These are phyloP conservation scores for Pteropus rufus DNA, from an alignment of 2,797 vertebrate species.

Conservation along the genomic window DNA sequence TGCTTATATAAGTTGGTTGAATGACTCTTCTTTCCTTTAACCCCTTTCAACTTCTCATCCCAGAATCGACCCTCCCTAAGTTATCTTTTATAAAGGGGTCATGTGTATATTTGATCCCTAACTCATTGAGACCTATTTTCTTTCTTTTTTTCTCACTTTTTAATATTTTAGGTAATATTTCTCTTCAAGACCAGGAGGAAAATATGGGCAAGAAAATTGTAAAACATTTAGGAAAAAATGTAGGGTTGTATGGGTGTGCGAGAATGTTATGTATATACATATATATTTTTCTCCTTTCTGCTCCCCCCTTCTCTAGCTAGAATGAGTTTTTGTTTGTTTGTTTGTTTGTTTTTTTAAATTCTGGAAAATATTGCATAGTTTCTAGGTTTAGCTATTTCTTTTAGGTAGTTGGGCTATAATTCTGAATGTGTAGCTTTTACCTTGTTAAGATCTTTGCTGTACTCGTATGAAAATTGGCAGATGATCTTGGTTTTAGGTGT, in stretches of 20 bases:
- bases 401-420: slow-evolving; percentile 23
- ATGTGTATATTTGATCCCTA: neutral
- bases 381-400: slow-evolving; percentile 32
- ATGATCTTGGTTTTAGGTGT: neutral
- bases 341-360: neutral
- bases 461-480: slow-evolving; percentile 18
- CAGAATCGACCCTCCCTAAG: neutral
- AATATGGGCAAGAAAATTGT: neutral
- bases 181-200: neutral
- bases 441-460: slow-evolving; percentile 10
- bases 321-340: neutral
- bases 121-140: neutral
- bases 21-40: slow-evolving; percentile 10
- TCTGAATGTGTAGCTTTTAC: slow-evolving; percentile 7
- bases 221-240: slow-evolving; percentile 7
- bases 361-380: slow-evolving; percentile 11
- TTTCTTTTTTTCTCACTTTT: neutral
- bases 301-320: neutral
- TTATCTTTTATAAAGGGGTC: neutral
- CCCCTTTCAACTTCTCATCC: neutral
- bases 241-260: neutral
- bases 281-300: neutral
- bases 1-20: slow-evolving; percentile 22
- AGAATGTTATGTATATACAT: neutral
- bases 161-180: neutral